Conservation (phyloP, 2,888 invertebrate species). For the Drosophila eohydei region DNA sequence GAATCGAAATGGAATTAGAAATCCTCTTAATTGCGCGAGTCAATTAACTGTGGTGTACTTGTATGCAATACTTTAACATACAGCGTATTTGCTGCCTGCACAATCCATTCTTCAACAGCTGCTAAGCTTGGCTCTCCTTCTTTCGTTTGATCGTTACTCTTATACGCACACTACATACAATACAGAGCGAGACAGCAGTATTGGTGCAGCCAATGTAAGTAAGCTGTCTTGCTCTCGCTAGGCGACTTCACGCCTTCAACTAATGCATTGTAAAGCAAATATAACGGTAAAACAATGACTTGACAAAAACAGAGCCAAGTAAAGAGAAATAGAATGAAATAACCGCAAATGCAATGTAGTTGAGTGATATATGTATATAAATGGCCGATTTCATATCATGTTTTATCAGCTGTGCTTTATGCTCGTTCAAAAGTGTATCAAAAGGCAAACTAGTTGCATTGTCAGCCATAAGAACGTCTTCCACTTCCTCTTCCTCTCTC, state of each 20-base stretch:
- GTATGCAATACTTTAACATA: neutral
- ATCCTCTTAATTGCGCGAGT: neutral
- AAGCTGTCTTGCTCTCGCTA: neutral
- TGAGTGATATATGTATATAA: neutral
- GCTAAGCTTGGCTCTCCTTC: neutral
- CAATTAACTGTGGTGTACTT: neutral
- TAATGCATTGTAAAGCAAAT: neutral
- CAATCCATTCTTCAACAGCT: neutral
- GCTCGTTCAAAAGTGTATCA: slow-evolving; percentile 12
- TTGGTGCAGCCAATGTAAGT: neutral
- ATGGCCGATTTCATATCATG: neutral
- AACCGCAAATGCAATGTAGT: slow-evolving; percentile 6
- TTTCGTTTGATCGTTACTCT: neutral
- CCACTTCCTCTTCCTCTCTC: neutral
- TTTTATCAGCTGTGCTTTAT: neutral
- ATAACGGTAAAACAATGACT: slow-evolving; percentile 7
- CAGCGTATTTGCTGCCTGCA: neutral
- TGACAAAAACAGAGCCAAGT: neutral
- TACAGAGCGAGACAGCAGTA: neutral
- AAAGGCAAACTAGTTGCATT: slow-evolving; percentile 44
- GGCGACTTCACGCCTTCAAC: neutral
- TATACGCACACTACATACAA: neutral
- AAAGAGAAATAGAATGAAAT: neutral
- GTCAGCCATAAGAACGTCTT: slow-evolving; percentile 29
- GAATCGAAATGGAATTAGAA: neutral